Percentiles rank a stretch among this genome's conserved stretches.
phyloP scores from a whole-genome alignment of 2,888 invertebrate genomes.

The Brachynemurus nebulosus region DNA sequence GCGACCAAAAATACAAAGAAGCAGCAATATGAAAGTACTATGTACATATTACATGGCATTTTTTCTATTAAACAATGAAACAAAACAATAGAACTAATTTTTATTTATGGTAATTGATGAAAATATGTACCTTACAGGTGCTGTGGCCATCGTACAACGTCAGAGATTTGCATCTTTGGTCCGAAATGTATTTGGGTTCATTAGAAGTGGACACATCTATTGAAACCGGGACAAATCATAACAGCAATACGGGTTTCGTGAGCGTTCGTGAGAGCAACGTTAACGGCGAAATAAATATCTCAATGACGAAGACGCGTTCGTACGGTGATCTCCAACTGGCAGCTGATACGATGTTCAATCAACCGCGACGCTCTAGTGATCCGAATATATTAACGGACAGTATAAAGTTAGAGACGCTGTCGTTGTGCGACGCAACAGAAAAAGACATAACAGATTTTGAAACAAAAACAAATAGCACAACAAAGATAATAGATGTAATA shows the following conservation, averaged over 20 bases:
- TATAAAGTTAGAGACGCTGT: slow-evolving; percentile 32
- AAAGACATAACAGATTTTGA: slow-evolving; percentile 6
- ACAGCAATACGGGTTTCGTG: slow-evolving; percentile 19
- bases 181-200: slow-evolving; percentile 64
- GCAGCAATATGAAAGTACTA: neutral
- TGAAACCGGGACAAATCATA: slow-evolving; percentile 21
- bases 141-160: slow-evolving; percentile 78
- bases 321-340: slow-evolving; percentile 58
- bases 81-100: too few species aligned
- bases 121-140: too few species aligned
- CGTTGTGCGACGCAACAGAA: slow-evolving; percentile 14
- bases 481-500: too few species aligned
- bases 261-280: slow-evolving; percentile 21
- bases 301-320: slow-evolving; percentile 72
- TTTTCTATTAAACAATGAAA: too few species aligned
- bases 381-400: slow-evolving; percentile 64
- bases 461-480: too few species aligned
- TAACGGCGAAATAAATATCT: slow-evolving; percentile 10
- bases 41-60: neutral
- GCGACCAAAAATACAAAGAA: too few species aligned
- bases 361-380: slow-evolving; percentile 67
- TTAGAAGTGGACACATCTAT: slow-evolving; percentile 21
- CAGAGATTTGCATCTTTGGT: slow-evolving; percentile 72
- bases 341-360: slow-evolving; percentile 41
- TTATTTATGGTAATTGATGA: too few species aligned